phyloP scores from a whole-genome alignment of 2,113 vertebrate genomes.

The Neoarius graeffei region DNA sequence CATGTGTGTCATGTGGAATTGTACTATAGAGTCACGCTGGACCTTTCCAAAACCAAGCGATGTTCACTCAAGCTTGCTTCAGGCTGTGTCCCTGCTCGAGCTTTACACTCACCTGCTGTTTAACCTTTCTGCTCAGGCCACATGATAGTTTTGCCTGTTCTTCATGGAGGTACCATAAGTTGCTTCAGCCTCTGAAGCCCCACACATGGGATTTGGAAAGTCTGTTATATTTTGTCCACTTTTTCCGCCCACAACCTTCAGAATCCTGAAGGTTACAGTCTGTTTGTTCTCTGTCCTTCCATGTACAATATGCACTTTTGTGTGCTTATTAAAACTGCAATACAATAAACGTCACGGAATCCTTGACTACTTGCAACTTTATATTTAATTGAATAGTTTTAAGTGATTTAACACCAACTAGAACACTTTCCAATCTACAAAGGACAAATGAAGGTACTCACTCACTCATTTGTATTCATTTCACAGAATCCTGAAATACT shows the following conservation, averaged over 20 bases:
- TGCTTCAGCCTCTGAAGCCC: neutral
- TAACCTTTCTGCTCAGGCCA: constrained; percentile 3
- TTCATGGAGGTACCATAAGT: neutral
- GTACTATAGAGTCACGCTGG: neutral
- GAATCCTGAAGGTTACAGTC: neutral
- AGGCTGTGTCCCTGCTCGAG: neutral
- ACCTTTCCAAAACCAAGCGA: neutral
- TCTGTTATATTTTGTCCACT: neutral
- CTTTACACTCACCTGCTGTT: constrained; percentile 14
- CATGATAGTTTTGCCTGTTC: constrained; percentile 8
- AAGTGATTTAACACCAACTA: neutral
- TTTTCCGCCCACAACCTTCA: neutral
- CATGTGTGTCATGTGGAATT: neutral
- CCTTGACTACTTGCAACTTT: no score
- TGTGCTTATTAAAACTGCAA: neutral
- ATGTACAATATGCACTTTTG: neutral
- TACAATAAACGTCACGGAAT: no score
- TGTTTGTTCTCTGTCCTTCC: neutral
- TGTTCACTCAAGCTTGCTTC: neutral
- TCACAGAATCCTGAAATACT: neutral
- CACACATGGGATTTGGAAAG: neutral
- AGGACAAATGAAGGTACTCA: neutral
- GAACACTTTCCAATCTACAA: neutral
- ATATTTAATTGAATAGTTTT: no score
- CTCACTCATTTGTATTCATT: neutral